Percentiles rank a stretch among this genome's conserved stretches.
Conservation (phyloP, 2,797 vertebrate genomes). For the Myripristis murdjan region DNA sequence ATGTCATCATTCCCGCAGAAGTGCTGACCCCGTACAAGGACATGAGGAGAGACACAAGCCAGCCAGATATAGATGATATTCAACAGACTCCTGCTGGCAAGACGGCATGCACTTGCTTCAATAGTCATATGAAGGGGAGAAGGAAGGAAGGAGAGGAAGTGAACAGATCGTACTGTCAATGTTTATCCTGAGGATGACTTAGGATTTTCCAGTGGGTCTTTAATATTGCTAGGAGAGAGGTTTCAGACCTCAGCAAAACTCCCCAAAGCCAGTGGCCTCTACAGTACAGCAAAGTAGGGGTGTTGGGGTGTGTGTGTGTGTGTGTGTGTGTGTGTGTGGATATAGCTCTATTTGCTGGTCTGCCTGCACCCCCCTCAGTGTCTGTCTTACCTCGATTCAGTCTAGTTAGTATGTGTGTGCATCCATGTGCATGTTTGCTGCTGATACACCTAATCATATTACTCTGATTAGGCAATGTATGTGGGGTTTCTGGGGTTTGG, state of each 20-base stretch:
- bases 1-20: slow-evolving; percentile 44
- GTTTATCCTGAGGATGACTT: slow-evolving; percentile 31
- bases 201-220: slow-evolving; percentile 29
- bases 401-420: neutral
- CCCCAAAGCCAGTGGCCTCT: neutral
- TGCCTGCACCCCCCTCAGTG: too few relatives aligned
- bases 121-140: slow-evolving; percentile 18
- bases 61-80: slow-evolving; percentile 47
- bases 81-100: slow-evolving; percentile 46
- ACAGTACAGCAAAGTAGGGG: slow-evolving; percentile 16
- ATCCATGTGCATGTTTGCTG: slow-evolving; percentile 16
- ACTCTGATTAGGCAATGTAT: slow-evolving; percentile 35
- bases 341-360: slow-evolving; percentile 7
- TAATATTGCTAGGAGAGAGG: slow-evolving; percentile 42
- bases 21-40: slow-evolving; percentile 38
- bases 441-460: slow-evolving; percentile 38
- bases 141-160: slow-evolving; percentile 10
- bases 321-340: too few relatives aligned
- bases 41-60: slow-evolving; percentile 16
- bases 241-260: slow-evolving; percentile 18
- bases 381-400: slow-evolving; percentile 23
- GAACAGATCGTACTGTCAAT: neutral
- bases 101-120: slow-evolving; percentile 42
- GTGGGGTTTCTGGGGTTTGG: slow-evolving; percentile 3
- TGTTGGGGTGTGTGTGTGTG: slow-evolving; percentile 19